Evolutionary conservation across 2,797 vertebrate genomes (phyloP).

Genomic region (Tangara arthus): DNA sequence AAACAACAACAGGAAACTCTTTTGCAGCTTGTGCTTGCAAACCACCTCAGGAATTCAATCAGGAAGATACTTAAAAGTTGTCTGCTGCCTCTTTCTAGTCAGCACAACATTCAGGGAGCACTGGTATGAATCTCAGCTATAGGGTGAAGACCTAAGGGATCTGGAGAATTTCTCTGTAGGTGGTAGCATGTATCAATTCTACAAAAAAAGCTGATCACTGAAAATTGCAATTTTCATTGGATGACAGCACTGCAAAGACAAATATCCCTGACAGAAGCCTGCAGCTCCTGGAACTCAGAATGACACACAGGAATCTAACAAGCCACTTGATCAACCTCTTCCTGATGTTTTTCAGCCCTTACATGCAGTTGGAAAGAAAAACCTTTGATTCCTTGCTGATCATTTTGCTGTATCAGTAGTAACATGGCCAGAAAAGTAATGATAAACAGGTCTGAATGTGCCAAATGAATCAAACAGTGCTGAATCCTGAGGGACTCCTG

Average conservation of each 20-base stretch:
- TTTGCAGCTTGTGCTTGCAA: neutral
- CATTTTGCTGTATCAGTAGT: neutral
- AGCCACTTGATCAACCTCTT: neutral
- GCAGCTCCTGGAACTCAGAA: neutral
- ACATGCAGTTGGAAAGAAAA: neutral
- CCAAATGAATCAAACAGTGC: neutral
- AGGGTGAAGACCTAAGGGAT: neutral
- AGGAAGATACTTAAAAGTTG: neutral
- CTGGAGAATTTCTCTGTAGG: neutral
- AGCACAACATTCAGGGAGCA: neutral
- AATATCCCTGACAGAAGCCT: neutral
- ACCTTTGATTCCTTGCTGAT: neutral
- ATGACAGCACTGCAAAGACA: neutral
- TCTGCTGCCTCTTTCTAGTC: neutral
- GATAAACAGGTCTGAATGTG: neutral
- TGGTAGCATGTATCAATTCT: neutral
- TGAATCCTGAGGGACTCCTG: neutral
- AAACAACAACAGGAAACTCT: neutral
- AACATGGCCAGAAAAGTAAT: neutral
- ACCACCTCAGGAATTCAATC: neutral
- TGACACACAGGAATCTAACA: neutral
- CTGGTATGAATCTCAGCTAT: accelerated
- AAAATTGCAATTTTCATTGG: neutral
- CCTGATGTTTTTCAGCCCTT: neutral
- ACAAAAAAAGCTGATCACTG: accelerated